These are phyloP conservation scores for Ameiurus melas DNA, from an alignment of 2,113 vertebrate genomes.

Conservation along the genomic window DNA sequence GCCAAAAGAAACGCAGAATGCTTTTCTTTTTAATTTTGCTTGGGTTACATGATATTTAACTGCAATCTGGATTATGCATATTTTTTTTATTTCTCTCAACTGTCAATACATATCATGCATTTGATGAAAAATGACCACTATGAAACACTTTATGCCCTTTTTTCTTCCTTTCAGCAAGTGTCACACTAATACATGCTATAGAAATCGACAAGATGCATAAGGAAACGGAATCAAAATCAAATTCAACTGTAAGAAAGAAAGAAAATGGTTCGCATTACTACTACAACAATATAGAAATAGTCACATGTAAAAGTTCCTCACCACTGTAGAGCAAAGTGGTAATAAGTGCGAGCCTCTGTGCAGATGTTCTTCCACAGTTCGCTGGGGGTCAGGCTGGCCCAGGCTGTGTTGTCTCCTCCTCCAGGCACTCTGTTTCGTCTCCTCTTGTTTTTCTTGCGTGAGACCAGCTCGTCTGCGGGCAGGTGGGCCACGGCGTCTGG, in stretches of 20 bases:
- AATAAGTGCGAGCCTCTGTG: constrained; percentile 88
- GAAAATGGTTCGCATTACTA: background rate
- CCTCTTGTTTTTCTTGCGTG: constrained; percentile 91
- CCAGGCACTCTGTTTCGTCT: constrained; percentile 88
- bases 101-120: background rate
- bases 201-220: background rate
- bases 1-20: constrained; percentile 25
- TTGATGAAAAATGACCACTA: background rate
- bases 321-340: constrained; percentile 88
- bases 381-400: constrained; percentile 91
- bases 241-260: background rate
- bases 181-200: background rate
- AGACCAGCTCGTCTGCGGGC: constrained; percentile 90
- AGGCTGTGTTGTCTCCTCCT: constrained; percentile 88
- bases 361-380: constrained; percentile 95
- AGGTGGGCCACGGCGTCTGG: constrained; percentile 92
- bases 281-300: background rate
- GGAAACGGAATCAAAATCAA: background rate
- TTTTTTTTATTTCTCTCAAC: background rate
- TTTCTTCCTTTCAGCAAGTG: background rate
- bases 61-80: background rate
- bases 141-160: background rate
- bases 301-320: constrained; percentile 55
- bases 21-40: background rate
- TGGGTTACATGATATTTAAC: background rate